phyloP scores from a whole-genome alignment of 1,140 invertebrate species.

The Cotesia typhae region DNA sequence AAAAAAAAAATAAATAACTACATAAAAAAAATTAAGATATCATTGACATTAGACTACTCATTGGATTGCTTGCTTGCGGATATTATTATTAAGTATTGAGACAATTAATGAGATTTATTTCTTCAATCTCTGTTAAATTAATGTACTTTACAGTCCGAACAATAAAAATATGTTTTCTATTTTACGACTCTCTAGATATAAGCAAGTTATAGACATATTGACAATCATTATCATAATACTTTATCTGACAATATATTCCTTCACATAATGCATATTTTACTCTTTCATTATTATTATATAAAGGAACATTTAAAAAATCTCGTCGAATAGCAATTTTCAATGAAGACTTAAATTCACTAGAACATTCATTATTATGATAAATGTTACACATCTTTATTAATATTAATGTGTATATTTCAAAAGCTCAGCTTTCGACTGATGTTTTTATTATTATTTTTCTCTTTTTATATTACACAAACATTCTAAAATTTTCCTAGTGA shows the following conservation, averaged over 20 bases:
- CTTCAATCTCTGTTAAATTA: not conserved
- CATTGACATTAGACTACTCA: too few relatives aligned
- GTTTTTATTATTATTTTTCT: not conserved
- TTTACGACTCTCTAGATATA: conserved; percentile 33
- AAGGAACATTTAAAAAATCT: conserved; percentile 41
- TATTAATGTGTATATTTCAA: conserved; percentile 30
- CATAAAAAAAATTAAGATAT: too few relatives aligned
- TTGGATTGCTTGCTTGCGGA: too few relatives aligned
- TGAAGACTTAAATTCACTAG: conserved; percentile 27
- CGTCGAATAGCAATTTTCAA: conserved; percentile 37
- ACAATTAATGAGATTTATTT: not conserved
- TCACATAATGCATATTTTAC: conserved; percentile 17
- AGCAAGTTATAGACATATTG: conserved; percentile 39
- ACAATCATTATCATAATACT: conserved; percentile 39
- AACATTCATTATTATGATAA: conserved; percentile 19
- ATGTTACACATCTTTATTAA: conserved; percentile 30
- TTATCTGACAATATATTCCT: conserved; percentile 32
- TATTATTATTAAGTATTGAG: too few relatives aligned
- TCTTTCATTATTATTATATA: conserved; percentile 37
- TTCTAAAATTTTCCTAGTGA: conserved; percentile 10
- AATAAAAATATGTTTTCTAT: conserved; percentile 14
- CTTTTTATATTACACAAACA: conserved; percentile 26
- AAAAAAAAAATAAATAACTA: too few relatives aligned
- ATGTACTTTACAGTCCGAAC: not conserved
- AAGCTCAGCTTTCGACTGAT: conserved; percentile 35